These are phyloP conservation scores for Agonopterix arenella DNA, from an alignment of 2,888 invertebrate genomes.

Conservation along the genomic window DNA sequence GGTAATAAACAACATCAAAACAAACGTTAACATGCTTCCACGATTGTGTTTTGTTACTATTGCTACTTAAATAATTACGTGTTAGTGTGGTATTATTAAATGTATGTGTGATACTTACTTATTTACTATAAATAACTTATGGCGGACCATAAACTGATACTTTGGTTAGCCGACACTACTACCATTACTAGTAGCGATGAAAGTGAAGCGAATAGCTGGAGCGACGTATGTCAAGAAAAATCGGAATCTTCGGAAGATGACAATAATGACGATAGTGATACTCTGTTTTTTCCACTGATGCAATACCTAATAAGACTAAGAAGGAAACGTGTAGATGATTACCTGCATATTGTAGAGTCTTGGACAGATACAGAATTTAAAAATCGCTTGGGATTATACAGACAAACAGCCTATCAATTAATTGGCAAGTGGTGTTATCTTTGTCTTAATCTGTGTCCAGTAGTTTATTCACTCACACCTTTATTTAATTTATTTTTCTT, in stretches of 20 bases:
- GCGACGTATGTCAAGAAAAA: constrained; percentile 30
- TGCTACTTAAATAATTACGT: too few species aligned
- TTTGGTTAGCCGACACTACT: constrained; percentile 27
- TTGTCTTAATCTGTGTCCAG: background rate
- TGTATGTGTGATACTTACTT: background rate
- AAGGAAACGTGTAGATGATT: constrained; percentile 46
- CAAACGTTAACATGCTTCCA: too few species aligned
- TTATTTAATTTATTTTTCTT: constrained; percentile 10
- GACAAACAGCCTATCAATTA: constrained; percentile 36
- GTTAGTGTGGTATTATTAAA: too few species aligned
- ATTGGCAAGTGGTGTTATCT: constrained; percentile 30
- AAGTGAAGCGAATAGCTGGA: constrained; percentile 41
- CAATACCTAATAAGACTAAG: constrained; percentile 40
- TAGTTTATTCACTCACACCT: background rate
- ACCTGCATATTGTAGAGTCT: constrained; percentile 48
- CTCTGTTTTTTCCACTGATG: constrained; percentile 48
- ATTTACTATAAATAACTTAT: constrained; percentile 11
- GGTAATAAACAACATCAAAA: too few species aligned
- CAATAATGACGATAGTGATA: constrained; percentile 31
- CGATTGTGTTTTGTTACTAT: too few species aligned
- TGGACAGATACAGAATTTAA: constrained; percentile 51
- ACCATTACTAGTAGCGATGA: constrained; percentile 29
- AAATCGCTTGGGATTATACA: constrained; percentile 41
- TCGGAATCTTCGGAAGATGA: constrained; percentile 33
- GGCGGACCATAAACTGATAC: constrained; percentile 27